Base-by-base conservation (phyloP, 1,140 invertebrate genomes). In the Pseudoatta argentina region DNA sequence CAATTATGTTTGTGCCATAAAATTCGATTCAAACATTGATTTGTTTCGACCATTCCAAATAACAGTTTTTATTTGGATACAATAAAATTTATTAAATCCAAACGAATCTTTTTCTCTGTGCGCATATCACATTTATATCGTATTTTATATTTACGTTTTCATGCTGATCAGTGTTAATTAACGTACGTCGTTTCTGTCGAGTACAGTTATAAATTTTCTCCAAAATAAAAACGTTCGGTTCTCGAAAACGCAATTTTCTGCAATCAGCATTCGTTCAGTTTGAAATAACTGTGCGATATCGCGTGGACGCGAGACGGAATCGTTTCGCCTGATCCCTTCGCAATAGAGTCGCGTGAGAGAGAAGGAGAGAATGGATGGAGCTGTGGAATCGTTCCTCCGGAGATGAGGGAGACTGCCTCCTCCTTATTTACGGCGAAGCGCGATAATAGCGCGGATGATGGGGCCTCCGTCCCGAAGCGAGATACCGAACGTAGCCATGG, bases 391-490 rank as follows among this genome's bases (percentile, higher is more conserved):
- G 72, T 64, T 85, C 18, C 44, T 63, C 6, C 53, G 21, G 44
- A 85, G 82, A 91, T 88, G 92, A 93, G 79, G 67, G 88, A 91
- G 88, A 91, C 86, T 87, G 73, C 87, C 61, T 86, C 67, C 73
- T 91, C 89, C 87, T 94, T 95, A 94, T 94, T 95, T 95, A 95
- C 93, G 88, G 91, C 91, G 91, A 93, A 93, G 91, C 91, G 92
- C 86, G 93, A 95, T 95, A 94, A 95, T 95, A 88, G 93, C 91
- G 81, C 91, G 94, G 88, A 95, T 95, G 95, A 95, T 95, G 94
- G 94, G 94, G 89, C 75, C 87, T 82, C 85, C 89, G 90, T 91
- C 72, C 61, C 82, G 73, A 63, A 89, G 76, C 87, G 88, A 87
- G 79, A 89, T 44, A 66, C 88, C 85, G 88, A 57, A 87, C 83